These are phyloP conservation scores for Mongoloraphidia duomilia DNA, from an alignment of 2,888 invertebrate genomes.

Conservation along the genomic window DNA sequence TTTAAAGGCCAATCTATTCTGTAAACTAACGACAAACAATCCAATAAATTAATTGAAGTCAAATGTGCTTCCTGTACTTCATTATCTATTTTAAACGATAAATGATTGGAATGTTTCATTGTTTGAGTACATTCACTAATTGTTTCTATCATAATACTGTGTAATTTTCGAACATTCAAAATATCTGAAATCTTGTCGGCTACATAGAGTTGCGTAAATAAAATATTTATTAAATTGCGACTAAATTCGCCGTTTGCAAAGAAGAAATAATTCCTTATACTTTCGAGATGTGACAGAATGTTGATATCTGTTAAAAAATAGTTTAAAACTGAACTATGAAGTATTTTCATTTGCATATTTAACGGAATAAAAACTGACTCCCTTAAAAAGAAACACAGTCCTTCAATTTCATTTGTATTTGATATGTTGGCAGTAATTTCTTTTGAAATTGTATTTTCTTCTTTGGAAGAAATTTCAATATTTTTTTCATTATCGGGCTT, in stretches of 20 bases:
- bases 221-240: conserved; percentile 50
- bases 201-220: conserved; percentile 51
- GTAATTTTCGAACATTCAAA: conserved; percentile 52
- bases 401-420: not conserved
- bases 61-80: conserved; percentile 48
- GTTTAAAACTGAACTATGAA: conserved; percentile 57
- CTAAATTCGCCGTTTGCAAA: conserved; percentile 69
- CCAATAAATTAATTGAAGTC: conserved; percentile 49
- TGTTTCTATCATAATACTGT: conserved; percentile 53
- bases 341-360: conserved; percentile 49
- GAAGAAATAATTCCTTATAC: conserved; percentile 64
- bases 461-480: no score
- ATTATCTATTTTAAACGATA: conserved; percentile 47
- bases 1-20: conserved; percentile 64
- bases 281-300: conserved; percentile 54
- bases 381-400: conserved; percentile 27
- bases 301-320: conserved; percentile 51
- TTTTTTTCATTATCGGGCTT: no score
- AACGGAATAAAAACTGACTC: conserved; percentile 54
- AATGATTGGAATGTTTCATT: conserved; percentile 43
- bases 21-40: conserved; percentile 54
- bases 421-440: no score
- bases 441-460: no score
- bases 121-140: conserved; percentile 48
- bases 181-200: conserved; percentile 49